Conservation (phyloP, 2,888 invertebrate species). For the Syrphus vitripennis region DNA sequence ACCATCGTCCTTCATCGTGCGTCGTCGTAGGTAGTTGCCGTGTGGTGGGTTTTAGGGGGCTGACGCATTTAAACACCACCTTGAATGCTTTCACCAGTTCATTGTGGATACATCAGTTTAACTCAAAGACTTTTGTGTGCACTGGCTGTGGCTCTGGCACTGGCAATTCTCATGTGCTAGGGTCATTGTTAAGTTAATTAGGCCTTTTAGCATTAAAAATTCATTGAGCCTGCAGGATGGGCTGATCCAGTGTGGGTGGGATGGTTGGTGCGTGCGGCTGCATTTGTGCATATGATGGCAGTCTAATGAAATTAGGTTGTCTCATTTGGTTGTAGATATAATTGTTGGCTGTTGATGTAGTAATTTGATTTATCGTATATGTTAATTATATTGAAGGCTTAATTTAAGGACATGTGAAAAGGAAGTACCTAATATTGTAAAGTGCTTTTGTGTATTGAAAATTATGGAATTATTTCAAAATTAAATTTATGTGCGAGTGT, state of each 20-base stretch:
- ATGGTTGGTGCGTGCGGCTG: conserved; percentile 39
- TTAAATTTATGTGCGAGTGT: too few relatives aligned
- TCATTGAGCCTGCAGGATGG: conserved; percentile 66
- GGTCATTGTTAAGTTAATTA: conserved; percentile 75
- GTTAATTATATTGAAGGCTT: conserved; percentile 74
- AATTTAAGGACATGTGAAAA: conserved; percentile 42
- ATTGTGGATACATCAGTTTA: conserved; percentile 12
- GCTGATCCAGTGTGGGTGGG: conserved; percentile 44
- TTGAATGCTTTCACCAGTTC: conserved; percentile 13
- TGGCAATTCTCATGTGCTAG: conserved; percentile 40
- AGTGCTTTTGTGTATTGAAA: conserved; percentile 24
- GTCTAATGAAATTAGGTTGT: conserved; percentile 65
- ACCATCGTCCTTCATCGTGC: not conserved
- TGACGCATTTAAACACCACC: conserved; percentile 59
- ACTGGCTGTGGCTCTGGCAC: too few relatives aligned
- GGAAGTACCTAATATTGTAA: conserved; percentile 2
- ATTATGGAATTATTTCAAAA: conserved; percentile 14
- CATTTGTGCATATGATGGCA: conserved; percentile 60
- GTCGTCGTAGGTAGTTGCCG: not conserved
- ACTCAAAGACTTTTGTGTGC: conserved; percentile 44
- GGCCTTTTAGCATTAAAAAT: conserved; percentile 74
- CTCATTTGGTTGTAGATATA: conserved; percentile 47
- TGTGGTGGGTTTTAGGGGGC: conserved; percentile 36
- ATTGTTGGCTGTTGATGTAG: conserved; percentile 65
- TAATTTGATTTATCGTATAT: conserved; percentile 75